These are phyloP conservation scores for Halcyon chelicuti DNA, from an alignment of 2,797 vertebrate genomes.

Conservation along the genomic window DNA sequence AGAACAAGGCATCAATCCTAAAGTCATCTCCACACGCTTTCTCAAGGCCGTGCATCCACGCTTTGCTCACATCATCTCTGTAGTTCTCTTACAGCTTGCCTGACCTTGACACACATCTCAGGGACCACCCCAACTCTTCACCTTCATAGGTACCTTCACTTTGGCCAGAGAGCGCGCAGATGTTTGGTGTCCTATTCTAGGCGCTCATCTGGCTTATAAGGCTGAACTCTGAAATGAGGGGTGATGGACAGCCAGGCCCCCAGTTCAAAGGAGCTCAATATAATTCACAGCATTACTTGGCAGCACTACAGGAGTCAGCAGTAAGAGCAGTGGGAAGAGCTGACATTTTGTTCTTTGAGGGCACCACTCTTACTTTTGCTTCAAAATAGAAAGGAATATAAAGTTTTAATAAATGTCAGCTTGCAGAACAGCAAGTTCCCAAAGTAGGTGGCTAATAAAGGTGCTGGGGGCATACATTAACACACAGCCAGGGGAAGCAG, in stretches of 20 bases:
- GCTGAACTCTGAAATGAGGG: background rate
- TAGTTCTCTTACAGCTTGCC: background rate
- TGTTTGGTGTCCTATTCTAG: background rate
- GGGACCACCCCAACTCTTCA: background rate
- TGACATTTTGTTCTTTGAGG: background rate
- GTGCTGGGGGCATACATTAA: background rate
- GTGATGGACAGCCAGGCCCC: background rate
- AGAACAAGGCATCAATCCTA: background rate
- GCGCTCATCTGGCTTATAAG: background rate
- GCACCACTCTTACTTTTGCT: background rate
- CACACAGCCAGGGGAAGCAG: background rate
- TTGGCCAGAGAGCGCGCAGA: background rate
- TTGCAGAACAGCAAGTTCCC: background rate
- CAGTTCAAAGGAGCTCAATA: background rate
- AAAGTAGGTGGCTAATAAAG: background rate
- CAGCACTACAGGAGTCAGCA: background rate
- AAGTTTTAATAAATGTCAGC: background rate
- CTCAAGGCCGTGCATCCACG: background rate
- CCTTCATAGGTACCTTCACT: background rate
- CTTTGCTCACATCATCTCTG: background rate
- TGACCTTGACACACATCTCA: background rate
- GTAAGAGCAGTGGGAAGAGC: background rate
- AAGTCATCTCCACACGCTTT: background rate
- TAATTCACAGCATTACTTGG: background rate
- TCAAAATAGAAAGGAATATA: background rate